Evolutionary conservation across 1,140 invertebrate species (phyloP).

Genomic region (Latrodectus geometricus): DNA sequence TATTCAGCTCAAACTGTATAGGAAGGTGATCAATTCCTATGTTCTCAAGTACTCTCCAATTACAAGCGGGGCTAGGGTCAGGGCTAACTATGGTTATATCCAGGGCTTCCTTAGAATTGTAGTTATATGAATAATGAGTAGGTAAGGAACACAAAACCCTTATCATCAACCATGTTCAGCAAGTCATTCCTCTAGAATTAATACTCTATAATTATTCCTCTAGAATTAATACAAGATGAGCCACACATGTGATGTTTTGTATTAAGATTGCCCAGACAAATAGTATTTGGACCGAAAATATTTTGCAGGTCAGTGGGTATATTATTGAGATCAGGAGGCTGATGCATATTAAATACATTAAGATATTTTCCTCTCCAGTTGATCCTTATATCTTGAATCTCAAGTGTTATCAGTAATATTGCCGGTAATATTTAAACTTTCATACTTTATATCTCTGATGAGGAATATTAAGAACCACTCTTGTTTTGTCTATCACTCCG

Average conservation of each 20-base stretch:
- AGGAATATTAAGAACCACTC: background rate
- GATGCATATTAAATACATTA: background rate
- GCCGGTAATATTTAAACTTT: background rate
- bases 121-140: constrained; percentile 8
- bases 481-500: background rate
- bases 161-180: background rate
- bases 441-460: background rate
- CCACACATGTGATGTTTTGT: background rate
- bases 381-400: background rate
- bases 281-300: background rate
- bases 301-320: background rate
- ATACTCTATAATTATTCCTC: background rate
- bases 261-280: constrained; percentile 1
- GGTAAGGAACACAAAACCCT: background rate
- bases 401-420: background rate
- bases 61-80: background rate
- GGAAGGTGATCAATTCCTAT: constrained; percentile 8
- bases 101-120: background rate
- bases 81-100: background rate
- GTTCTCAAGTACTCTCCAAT: background rate
- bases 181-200: background rate
- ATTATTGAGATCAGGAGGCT: background rate
- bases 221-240: background rate
- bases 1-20: too few relatives aligned
- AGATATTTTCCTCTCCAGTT: background rate